phyloP scores from a whole-genome alignment of 2,888 invertebrate species.

The Imbricaverruca yamaguchii region DNA sequence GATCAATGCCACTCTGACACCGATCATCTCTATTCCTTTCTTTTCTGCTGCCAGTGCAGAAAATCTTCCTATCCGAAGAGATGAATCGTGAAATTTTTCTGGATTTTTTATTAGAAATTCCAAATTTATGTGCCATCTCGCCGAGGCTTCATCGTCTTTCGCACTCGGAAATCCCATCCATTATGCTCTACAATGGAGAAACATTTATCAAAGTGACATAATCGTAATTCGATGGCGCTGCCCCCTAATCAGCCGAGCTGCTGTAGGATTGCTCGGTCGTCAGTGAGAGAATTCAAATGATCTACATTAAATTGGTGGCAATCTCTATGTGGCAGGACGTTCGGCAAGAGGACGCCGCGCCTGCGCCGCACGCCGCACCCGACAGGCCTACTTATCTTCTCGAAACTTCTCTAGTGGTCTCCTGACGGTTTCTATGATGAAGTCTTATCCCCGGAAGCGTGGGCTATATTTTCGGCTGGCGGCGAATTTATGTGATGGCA shows the following conservation, averaged over 20 bases:
- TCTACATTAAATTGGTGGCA: neutral
- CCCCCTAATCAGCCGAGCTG: conserved; percentile 9
- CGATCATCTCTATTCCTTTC: conserved; percentile 20
- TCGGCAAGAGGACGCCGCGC: neutral
- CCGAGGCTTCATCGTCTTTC: neutral
- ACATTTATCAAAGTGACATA: conserved; percentile 22
- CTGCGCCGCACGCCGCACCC: neutral
- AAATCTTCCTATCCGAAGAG: conserved; percentile 15
- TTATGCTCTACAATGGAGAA: conserved; percentile 19
- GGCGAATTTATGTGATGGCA: conserved; percentile 6
- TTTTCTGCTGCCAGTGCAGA: conserved; percentile 21
- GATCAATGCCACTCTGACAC: neutral
- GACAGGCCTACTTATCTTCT: conserved; percentile 21
- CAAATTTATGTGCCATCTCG: conserved; percentile 19
- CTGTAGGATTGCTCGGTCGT: conserved; percentile 8
- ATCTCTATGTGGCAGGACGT: too few species aligned
- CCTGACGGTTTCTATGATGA: conserved; percentile 17
- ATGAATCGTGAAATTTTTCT: conserved; percentile 20
- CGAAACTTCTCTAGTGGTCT: conserved; percentile 20
- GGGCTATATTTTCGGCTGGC: conserved; percentile 3
- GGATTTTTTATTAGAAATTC: conserved; percentile 22
- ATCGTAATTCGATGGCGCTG: conserved; percentile 17
- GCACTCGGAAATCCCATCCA: conserved; percentile 8
- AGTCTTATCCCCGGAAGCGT: conserved; percentile 15
- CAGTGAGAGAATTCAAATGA: conserved; percentile 17